Conservation (phyloP, 2,797 vertebrate species). For the Sylvia borin region DNA sequence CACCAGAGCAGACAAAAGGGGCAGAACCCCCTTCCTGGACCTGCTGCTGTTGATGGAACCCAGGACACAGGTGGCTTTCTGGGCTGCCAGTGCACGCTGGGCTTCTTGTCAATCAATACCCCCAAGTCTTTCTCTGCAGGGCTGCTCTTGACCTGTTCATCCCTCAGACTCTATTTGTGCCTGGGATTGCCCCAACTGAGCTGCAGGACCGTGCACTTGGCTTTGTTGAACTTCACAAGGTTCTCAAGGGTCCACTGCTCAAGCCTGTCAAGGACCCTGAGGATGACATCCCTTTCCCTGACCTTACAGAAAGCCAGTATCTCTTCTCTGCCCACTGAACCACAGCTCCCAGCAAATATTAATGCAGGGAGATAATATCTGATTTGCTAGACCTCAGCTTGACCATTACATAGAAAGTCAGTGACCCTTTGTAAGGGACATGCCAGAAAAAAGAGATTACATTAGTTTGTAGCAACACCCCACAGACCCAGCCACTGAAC, state of each 20-base stretch:
- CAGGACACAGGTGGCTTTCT: not conserved
- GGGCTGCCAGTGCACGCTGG: not conserved
- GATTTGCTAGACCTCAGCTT: not conserved
- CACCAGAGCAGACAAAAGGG: not conserved
- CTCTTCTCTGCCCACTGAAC: not conserved
- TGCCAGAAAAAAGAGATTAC: not conserved
- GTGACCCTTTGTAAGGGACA: not conserved
- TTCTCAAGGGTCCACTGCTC: not conserved
- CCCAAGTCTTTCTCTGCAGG: not conserved
- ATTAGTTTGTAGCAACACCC: not conserved
- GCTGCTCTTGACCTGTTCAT: not conserved
- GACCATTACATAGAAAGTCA: not conserved
- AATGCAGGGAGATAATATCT: not conserved
- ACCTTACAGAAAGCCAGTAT: not conserved
- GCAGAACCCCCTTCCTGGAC: not conserved
- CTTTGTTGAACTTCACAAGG: not conserved
- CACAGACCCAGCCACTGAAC: not conserved
- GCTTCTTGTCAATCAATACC: not conserved
- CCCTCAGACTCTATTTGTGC: not conserved
- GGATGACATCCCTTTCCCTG: not conserved
- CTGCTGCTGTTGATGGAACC: not conserved
- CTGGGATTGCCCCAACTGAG: not conserved
- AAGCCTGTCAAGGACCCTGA: not conserved
- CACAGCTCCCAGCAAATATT: not conserved
- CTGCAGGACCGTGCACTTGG: no score